Conservation (phyloP, 53 echinoderm and acorn worm species). For the Mesocentrotus franciscanus region DNA sequence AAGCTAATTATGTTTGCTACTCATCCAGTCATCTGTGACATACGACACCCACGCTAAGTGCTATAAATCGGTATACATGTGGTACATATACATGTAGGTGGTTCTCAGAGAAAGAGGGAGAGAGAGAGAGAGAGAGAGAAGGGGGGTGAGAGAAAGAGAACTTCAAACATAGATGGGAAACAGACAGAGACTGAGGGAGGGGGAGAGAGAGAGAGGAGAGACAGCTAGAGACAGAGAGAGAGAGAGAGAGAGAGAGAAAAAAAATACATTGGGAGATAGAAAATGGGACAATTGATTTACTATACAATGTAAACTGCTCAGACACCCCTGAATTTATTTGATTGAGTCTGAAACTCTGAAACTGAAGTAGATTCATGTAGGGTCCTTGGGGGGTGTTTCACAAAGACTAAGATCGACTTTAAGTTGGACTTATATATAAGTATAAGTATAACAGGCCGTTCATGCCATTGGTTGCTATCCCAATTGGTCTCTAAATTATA, state of each 20-base stretch:
- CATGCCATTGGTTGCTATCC: too few species aligned
- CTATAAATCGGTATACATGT: neutral
- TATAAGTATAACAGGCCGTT: too few species aligned
- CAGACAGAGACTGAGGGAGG: neutral
- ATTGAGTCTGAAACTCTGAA: too few species aligned
- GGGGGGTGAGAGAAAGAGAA: neutral
- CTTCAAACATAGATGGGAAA: neutral
- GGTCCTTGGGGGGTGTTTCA: too few species aligned
- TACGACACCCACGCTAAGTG: slow-evolving; percentile 6
- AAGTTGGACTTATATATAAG: too few species aligned
- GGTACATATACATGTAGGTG: neutral
- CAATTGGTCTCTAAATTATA: too few species aligned
- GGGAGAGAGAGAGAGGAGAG: neutral
- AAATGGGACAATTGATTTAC: neutral
- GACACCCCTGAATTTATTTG: too few species aligned
- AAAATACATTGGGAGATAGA: neutral
- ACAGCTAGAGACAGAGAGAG: neutral
- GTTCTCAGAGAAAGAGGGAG: neutral
- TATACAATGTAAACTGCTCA: too few species aligned
- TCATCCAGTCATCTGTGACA: neutral
- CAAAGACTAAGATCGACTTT: too few species aligned
- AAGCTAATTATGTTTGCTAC: neutral
- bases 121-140: neutral
- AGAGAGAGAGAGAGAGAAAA: neutral
- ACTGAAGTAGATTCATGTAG: too few species aligned